Evolutionary conservation across 2,888 invertebrate genomes (phyloP), one percentile per base, ranked within the genome.

Genomic region (Allophyes oxyacanthae): DNA sequence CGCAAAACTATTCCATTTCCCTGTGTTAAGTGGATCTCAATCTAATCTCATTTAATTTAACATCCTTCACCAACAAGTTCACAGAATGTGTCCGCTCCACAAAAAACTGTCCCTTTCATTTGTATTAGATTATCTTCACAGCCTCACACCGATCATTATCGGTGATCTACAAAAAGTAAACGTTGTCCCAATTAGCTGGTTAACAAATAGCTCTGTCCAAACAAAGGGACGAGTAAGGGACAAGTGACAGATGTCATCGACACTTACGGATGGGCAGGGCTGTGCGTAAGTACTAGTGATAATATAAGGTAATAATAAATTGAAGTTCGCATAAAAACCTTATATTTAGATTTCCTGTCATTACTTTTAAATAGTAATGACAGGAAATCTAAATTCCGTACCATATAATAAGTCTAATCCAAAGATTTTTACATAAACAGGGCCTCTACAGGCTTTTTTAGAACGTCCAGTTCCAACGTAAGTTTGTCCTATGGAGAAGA

Each of bases 161-260:
- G 33, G 37, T 44, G 46, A 28, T 28, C 28, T 28, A 28, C 28
- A 28, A 28, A 36, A 49, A 62, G 14, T 50, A 48, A 65, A 61
- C 59, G 52, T 41, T 60, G 67, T 34, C 43, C 85, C 88, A 88
- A 90, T 91, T 89, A 91, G 86, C 87, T 84, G 82, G 85, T 82
- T 75, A 85, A 89, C 84, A 85, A 87, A 90, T 84, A 84, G 85
- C 56, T 62, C 46, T 64, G 62, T 59, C 70, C 55, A 70, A 78
- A 86, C 85, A 85, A 84, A 82, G 75, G 64, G 58, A 43, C 28
- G 42, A 46, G 70, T 59, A 65, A 72, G 64, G 34, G 38, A 50
- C 51, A 58, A 53, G 42, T 61, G 77, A 70, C 66, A 61, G 64
- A 62, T 64, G 58, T 60, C 68, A 64, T 59, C 50, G 67, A 66